Percentiles rank a stretch among this genome's conserved stretches.
phyloP scores from a whole-genome alignment of 2,888 invertebrate genomes.

The Cybosia mesomella region DNA sequence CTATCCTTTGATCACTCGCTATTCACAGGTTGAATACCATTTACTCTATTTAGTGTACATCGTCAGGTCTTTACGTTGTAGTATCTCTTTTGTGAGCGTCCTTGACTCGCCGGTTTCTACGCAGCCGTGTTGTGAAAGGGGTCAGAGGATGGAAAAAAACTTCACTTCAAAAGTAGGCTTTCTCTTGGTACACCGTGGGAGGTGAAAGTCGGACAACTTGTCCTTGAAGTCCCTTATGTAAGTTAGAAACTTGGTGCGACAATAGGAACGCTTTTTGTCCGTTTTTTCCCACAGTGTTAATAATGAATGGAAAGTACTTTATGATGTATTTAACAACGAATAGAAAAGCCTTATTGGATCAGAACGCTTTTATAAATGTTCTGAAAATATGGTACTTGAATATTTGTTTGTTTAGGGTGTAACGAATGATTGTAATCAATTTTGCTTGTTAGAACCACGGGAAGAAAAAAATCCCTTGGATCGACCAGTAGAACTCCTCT shows the following conservation, averaged over 20 bases:
- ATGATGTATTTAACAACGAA: conserved; percentile 12
- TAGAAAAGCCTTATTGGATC: conserved; percentile 6
- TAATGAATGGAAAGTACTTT: conserved; percentile 31
- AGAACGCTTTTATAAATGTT: background rate
- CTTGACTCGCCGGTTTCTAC: conserved; percentile 40
- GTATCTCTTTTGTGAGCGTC: conserved; percentile 28
- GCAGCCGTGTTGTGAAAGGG: conserved; percentile 55
- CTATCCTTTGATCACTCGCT: conserved; percentile 65
- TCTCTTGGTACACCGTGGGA: conserved; percentile 72
- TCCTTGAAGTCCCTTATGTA: conserved; percentile 72
- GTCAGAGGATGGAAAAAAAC: conserved; percentile 65
- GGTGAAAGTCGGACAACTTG: conserved; percentile 78
- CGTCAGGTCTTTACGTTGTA: conserved; percentile 16
- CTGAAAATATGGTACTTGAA: background rate
- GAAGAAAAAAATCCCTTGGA: no score
- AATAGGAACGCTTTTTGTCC: conserved; percentile 30
- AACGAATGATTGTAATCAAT: background rate
- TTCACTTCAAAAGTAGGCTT: conserved; percentile 65
- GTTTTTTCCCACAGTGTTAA: conserved; percentile 28
- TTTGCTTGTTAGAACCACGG: background rate
- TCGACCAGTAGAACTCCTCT: no score
- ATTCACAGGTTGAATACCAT: conserved; percentile 49
- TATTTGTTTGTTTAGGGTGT: background rate
- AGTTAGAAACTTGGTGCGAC: conserved; percentile 60
- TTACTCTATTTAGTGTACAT: conserved; percentile 46